Evolutionary conservation across 2,888 invertebrate species (phyloP).

Genomic region (Diachrysia chrysitis): DNA sequence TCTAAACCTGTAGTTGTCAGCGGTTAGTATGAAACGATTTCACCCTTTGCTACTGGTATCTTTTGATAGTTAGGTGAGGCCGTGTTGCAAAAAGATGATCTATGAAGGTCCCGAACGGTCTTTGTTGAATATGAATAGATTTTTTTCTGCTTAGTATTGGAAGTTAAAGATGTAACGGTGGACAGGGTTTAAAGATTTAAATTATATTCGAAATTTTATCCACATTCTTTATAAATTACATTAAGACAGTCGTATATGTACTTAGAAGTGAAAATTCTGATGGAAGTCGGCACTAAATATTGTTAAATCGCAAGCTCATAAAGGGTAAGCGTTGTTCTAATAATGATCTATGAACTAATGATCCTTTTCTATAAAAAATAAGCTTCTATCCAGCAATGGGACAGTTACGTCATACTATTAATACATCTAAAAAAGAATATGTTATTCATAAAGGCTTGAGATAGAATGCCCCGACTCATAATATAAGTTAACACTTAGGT

Average conservation of each 20-base stretch:
- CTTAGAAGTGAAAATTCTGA: no score
- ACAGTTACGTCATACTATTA: background rate
- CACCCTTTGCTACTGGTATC: background rate
- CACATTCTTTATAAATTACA: no score
- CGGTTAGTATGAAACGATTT: conserved; percentile 14
- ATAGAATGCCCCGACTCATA: conserved; percentile 40
- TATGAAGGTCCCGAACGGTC: conserved; percentile 14
- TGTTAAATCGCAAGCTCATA: no score
- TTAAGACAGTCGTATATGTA: no score
- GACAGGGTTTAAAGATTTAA: background rate
- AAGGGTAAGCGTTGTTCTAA: no score
- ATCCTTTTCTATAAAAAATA: background rate
- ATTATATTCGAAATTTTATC: background rate
- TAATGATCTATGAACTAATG: no score
- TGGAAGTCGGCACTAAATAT: no score
- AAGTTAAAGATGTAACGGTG: background rate
- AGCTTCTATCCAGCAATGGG: background rate
- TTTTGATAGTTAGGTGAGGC: background rate
- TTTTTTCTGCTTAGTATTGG: background rate
- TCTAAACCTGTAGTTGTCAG: conserved; percentile 23
- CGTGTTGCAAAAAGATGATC: background rate
- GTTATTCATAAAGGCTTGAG: conserved; percentile 15
- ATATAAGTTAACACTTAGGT: conserved; percentile 68
- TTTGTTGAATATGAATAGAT: conserved; percentile 14
- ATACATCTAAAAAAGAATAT: background rate